These are phyloP conservation scores for Odontamblyopus lacepedii DNA, from an alignment of 2,797 vertebrate species.

Conservation along the genomic window DNA sequence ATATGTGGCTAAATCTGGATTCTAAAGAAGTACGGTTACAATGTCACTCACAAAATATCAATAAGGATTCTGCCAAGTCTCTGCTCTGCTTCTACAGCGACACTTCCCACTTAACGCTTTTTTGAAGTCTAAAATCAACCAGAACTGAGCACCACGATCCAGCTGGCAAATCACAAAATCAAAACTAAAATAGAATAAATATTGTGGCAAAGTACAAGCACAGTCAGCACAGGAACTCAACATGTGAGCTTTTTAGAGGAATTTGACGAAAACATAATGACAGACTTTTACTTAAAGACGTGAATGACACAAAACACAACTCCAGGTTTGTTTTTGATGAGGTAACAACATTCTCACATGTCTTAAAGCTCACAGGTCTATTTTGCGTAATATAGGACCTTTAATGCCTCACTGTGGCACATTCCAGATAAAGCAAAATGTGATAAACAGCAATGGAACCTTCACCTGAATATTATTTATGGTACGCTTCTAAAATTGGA, in stretches of 20 bases:
- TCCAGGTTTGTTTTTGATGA: too few relatives aligned
- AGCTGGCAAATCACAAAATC: not conserved
- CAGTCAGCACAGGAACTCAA: not conserved
- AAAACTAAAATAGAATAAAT: not conserved
- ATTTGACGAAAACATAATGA: not conserved
- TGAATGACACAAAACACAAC: too few relatives aligned
- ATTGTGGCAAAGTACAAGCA: not conserved
- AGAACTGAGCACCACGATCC: not conserved
- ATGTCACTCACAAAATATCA: conserved; percentile 3
- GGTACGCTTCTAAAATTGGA: not conserved
- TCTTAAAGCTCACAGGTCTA: too few relatives aligned
- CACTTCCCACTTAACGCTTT: not conserved
- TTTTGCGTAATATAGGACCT: too few relatives aligned
- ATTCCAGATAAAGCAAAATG: not conserved
- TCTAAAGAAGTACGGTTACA: not conserved
- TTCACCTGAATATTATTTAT: not conserved
- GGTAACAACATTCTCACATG: too few relatives aligned
- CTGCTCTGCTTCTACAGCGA: not conserved
- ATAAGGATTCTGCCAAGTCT: not conserved
- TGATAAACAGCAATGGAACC: not conserved
- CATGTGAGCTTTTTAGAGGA: not conserved
- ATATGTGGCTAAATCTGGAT: not conserved
- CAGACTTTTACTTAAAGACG: too few relatives aligned
- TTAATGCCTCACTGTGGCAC: not conserved
- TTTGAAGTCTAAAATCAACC: not conserved